These are phyloP conservation scores for Paedocypris micromegethes DNA, from an alignment of 2,797 vertebrate genomes.

Conservation along the genomic window DNA sequence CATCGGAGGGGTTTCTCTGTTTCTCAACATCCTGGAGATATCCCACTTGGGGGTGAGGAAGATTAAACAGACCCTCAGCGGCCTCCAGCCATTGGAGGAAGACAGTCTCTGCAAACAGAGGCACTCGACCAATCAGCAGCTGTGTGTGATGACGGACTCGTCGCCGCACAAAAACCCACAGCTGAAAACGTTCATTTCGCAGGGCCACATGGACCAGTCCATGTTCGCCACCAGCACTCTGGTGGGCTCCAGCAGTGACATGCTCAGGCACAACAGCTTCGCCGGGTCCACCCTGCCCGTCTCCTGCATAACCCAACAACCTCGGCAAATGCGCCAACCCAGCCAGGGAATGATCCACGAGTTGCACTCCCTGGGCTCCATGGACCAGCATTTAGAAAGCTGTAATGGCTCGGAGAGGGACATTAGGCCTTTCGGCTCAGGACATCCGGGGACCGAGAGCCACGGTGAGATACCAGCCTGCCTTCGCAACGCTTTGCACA, in stretches of 20 bases:
- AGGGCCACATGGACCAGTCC: slow-evolving; percentile 57
- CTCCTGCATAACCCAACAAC: slow-evolving; percentile 49
- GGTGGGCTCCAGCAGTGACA: slow-evolving; percentile 52
- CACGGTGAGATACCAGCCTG: slow-evolving; percentile 55
- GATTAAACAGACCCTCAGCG: slow-evolving; percentile 75
- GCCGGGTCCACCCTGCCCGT: slow-evolving; percentile 52
- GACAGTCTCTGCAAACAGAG: slow-evolving; percentile 67
- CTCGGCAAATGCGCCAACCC: slow-evolving; percentile 30
- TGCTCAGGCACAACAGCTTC: slow-evolving; percentile 54
- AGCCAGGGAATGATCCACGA: slow-evolving; percentile 44
- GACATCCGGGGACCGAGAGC: slow-evolving; percentile 33
- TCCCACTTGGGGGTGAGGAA: slow-evolving; percentile 83
- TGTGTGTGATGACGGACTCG: slow-evolving; percentile 62
- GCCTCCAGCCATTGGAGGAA: slow-evolving; percentile 57
- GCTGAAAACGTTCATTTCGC: slow-evolving; percentile 67
- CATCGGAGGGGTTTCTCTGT: slow-evolving; percentile 84
- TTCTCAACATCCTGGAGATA: slow-evolving; percentile 88
- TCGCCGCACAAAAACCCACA: slow-evolving; percentile 65
- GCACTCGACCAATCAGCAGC: slow-evolving; percentile 64
- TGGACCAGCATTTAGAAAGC: slow-evolving; percentile 25
- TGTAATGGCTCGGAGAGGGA: slow-evolving; percentile 32
- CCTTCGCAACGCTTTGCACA: slow-evolving; percentile 47
- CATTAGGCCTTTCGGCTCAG: slow-evolving; percentile 30
- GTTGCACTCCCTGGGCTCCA: slow-evolving; percentile 42
- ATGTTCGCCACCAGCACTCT: slow-evolving; percentile 51